phyloP scores from a whole-genome alignment of 2,888 invertebrate genomes.

The Autographa gamma region DNA sequence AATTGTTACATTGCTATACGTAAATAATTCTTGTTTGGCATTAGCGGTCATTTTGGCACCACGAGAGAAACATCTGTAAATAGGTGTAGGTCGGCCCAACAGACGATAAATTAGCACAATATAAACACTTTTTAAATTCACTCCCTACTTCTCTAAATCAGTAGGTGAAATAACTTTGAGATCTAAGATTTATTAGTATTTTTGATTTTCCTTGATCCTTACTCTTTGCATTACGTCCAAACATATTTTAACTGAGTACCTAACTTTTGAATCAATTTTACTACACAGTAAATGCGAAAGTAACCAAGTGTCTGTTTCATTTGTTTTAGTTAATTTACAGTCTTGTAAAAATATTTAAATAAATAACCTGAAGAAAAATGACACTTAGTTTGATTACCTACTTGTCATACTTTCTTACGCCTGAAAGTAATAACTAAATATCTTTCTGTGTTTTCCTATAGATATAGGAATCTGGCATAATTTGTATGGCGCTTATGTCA shows the following conservation, averaged over 20 bases:
- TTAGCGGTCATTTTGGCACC: constrained; percentile 61
- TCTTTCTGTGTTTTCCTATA: neutral
- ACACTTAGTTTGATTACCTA: neutral
- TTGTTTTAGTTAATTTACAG: neutral
- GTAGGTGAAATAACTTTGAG: constrained; percentile 43
- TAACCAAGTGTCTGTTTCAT: neutral
- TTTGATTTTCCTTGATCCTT: constrained; percentile 34
- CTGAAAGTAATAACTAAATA: neutral
- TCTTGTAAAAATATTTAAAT: neutral
- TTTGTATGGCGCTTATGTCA: constrained; percentile 4
- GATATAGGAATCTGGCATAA: neutral
- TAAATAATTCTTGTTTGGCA: constrained; percentile 27
- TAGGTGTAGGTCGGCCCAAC: constrained; percentile 32
- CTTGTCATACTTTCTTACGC: neutral
- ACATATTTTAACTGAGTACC: neutral
- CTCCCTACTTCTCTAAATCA: constrained; percentile 32
- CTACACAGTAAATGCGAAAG: neutral
- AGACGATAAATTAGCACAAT: constrained; percentile 39
- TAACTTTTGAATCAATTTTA: neutral
- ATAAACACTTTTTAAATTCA: constrained; percentile 11
- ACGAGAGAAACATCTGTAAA: constrained; percentile 54
- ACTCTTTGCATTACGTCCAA: constrained; percentile 10
- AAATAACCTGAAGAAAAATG: constrained; percentile 2
- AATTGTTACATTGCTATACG: constrained; percentile 24
- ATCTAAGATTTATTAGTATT: constrained; percentile 40